Evolutionary conservation across 2,113 vertebrate genomes (phyloP).

Genomic region (Origma solitaria): DNA sequence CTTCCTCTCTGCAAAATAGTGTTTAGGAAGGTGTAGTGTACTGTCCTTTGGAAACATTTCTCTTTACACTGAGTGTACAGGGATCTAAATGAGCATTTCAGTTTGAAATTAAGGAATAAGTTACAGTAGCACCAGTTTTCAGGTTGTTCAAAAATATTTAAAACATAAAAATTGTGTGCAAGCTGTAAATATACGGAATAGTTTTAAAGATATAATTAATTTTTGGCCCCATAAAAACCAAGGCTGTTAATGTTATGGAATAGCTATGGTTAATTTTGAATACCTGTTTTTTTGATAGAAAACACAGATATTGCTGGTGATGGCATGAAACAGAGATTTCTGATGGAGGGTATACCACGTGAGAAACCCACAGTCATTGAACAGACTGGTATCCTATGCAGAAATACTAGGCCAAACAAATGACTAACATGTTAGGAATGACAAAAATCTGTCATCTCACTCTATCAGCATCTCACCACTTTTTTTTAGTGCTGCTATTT

Average conservation of each 20-base stretch:
- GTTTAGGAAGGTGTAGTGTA: background rate
- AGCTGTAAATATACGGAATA: background rate
- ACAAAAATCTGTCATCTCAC: background rate
- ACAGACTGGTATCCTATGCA: background rate
- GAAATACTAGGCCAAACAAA: conserved; percentile 9
- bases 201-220: background rate
- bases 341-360: background rate
- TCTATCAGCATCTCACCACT: background rate
- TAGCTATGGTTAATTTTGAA: background rate
- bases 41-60: background rate
- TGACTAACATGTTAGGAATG: background rate
- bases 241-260: background rate
- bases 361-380: background rate
- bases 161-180: background rate
- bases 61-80: background rate
- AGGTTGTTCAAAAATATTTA: background rate
- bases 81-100: background rate
- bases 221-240: background rate
- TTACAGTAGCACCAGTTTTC: background rate
- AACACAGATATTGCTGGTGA: background rate
- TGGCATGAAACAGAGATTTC: background rate
- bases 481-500: background rate
- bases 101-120: background rate
- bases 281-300: background rate
- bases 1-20: background rate